phyloP scores from a whole-genome alignment of 2,113 vertebrate species.

The Ophiodon elongatus region DNA sequence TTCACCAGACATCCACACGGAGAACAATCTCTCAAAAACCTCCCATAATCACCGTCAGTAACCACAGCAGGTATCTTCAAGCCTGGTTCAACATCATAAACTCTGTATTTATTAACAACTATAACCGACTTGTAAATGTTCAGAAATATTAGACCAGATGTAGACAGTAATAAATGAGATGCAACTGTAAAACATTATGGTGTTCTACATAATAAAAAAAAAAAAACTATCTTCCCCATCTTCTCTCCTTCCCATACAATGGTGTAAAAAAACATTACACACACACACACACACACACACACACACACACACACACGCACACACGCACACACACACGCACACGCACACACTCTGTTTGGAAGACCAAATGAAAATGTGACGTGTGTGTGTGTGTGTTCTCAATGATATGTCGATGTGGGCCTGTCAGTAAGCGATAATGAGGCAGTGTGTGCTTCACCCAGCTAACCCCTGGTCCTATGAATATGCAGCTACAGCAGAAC shows the following conservation, averaged over 20 bases:
- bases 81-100: background rate
- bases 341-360: slow-evolving; percentile 1
- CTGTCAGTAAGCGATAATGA: slow-evolving; percentile 62
- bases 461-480: slow-evolving; percentile 37
- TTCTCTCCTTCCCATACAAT: no score
- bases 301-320: background rate
- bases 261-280: no score
- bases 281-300: background rate
- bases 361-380: background rate
- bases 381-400: slow-evolving; percentile 5
- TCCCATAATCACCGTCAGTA: background rate
- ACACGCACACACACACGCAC: background rate
- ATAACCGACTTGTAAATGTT: background rate
- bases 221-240: background rate
- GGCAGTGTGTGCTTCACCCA: slow-evolving; percentile 51
- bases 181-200: slow-evolving; percentile 12
- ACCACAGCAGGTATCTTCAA: background rate
- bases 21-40: background rate
- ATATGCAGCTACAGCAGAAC: slow-evolving; percentile 52
- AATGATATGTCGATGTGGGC: slow-evolving; percentile 35
- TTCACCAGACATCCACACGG: background rate
- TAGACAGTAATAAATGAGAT: background rate
- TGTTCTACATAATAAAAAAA: background rate
- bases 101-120: background rate
- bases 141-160: background rate